Percentiles rank a stretch among this genome's conserved stretches.
Conservation (phyloP, 2,113 vertebrate genomes). For the Rhea pennata region DNA sequence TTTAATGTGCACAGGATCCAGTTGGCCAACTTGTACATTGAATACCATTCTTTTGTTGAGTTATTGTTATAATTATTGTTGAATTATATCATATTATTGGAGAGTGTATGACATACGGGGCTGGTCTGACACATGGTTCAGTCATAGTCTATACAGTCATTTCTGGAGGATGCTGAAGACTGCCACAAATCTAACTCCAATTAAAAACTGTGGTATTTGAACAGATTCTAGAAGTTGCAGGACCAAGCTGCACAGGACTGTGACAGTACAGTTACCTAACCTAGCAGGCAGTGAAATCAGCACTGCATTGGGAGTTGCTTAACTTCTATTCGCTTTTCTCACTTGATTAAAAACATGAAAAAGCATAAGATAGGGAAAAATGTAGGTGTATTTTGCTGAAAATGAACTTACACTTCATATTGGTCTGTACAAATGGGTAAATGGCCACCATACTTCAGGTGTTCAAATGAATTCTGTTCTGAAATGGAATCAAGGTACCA, state of each 20-base stretch:
- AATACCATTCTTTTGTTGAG: not conserved
- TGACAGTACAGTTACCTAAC: not conserved
- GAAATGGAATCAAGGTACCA: not conserved
- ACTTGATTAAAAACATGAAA: not conserved
- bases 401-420: not conserved
- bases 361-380: not conserved
- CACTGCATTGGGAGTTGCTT: accelerated
- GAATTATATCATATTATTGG: not conserved
- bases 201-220: not conserved
- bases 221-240: not conserved
- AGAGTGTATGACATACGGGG: accelerated
- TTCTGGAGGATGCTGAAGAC: not conserved
- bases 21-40: not conserved
- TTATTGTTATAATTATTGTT: not conserved
- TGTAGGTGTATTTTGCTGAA: not conserved
- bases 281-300: not conserved
- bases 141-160: not conserved
- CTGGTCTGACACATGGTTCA: not conserved
- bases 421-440: accelerated
- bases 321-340: not conserved
- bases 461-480: not conserved
- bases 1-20: not conserved
- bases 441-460: not conserved
- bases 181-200: accelerated
- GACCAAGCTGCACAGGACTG: not conserved